Evolutionary conservation across 2,888 invertebrate genomes (phyloP), one percentile per base, ranked within the genome.

Genomic region (Boloria selene): DNA sequence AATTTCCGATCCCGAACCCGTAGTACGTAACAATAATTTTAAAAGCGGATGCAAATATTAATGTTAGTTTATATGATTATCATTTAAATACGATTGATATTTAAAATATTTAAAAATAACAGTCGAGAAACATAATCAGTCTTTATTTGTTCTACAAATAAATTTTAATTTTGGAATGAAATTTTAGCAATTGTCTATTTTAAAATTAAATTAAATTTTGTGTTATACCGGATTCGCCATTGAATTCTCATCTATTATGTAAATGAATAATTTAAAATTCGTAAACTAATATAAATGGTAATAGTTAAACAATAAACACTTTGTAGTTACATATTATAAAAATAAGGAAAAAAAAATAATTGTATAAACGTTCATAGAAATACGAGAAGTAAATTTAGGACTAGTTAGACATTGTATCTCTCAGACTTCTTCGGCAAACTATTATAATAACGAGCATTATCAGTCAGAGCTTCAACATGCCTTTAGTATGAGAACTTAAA

Each of bases 401-500:
- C 78, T 79, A 79, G 75, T 44, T 56, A 79, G 68, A 78, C 74
- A 75, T 74, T 71, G 73, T 65, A 74, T 73, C 77, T 84, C 81
- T 84, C 82, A 84, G 87, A 84, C 85, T 84, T 84, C 70, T 83
- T 83, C 83, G 84, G 83, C 82, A 80, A 81, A 80, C 75, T 72
- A 79, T 38, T 7, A 38, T 77, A 82, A 77, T 77, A 81, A 82
- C 67, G 61, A 73, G 72, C 72, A 67, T 66, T 70, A 72, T 75
- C 88, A 87, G 87, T 88, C 88, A 78, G 83, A 81, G 82, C 73
- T 74, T 79, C 75, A 79, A 76, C 44, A 63, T 58, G 79, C 79
- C 82, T 80, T 76, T 73, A 75, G 70, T 75, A 78, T 70, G 68
- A 77, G 76, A 75, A 76, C 53, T 69, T 75, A 71, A 63, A 68